Percentiles rank a stretch among this genome's conserved stretches.
Evolutionary conservation across 2,797 vertebrate species (phyloP).

Genomic region (Molossus molossus): DNA sequence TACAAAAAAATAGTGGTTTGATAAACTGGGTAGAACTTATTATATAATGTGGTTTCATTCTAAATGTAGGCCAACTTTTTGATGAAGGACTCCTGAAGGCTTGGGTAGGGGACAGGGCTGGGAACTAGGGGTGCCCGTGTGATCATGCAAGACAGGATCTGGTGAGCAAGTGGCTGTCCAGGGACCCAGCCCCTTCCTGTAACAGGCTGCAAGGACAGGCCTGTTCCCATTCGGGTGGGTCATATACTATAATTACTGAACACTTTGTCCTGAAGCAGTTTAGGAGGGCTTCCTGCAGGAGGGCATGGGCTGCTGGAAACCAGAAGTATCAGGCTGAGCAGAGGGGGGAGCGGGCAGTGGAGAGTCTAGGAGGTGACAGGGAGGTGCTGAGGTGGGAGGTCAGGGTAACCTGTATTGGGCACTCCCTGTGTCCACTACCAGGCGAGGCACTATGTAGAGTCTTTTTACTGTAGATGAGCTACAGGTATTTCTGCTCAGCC

Average conservation of each 20-base stretch:
- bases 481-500: not conserved
- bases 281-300: not conserved
- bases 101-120: not conserved
- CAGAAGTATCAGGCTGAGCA: not conserved
- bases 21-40: constrained; percentile 9
- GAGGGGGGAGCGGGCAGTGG: not conserved
- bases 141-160: not conserved
- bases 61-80: constrained; percentile 25
- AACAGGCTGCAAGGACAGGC: not conserved
- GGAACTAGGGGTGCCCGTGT: not conserved
- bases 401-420: not conserved
- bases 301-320: not conserved
- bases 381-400: not conserved
- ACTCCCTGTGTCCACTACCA: not conserved
- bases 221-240: not conserved
- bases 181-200: not conserved
- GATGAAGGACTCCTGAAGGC: not conserved
- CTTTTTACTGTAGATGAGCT: not conserved
- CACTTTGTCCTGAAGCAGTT: not conserved
- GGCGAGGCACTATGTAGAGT: not conserved
- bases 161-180: no score
- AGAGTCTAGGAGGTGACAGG: not conserved
- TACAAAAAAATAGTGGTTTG: not conserved
- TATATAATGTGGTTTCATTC: not conserved
- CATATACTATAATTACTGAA: not conserved